Conservation (phyloP, 2,113 vertebrate species). For the Arizona elegans region DNA sequence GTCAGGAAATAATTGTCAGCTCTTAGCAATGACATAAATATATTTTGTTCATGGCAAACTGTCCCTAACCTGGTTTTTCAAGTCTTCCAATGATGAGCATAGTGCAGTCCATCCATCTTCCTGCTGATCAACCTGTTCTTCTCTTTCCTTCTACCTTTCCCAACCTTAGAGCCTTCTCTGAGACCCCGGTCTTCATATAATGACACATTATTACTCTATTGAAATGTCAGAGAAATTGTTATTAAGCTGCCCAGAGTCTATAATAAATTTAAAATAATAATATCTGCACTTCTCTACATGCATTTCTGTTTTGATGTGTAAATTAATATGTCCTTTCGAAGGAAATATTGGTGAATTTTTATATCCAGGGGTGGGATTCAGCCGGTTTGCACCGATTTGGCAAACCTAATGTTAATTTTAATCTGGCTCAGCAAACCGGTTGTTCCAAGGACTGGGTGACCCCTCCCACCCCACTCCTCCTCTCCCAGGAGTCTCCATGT, state of each 20-base stretch:
- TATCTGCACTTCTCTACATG: neutral
- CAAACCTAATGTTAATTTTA: too few relatives aligned
- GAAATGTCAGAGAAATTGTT: neutral
- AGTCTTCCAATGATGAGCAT: neutral
- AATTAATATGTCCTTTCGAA: neutral
- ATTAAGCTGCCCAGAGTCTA: neutral
- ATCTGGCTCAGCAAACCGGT: too few relatives aligned
- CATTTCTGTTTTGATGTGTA: neutral
- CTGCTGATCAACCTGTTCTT: neutral
- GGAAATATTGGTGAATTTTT: too few relatives aligned
- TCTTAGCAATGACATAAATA: neutral
- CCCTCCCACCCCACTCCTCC: too few relatives aligned
- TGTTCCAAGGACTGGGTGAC: too few relatives aligned
- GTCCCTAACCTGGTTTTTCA: neutral
- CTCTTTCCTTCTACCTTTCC: neutral
- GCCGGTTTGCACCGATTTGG: too few relatives aligned
- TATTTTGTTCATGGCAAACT: neutral
- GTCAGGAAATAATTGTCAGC: neutral
- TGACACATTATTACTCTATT: neutral
- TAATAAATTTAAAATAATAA: neutral
- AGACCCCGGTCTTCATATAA: neutral
- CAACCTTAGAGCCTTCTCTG: neutral
- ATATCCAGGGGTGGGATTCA: neutral
- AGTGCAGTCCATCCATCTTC: neutral
- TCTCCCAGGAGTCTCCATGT: too few relatives aligned